Evolutionary conservation across 1,140 invertebrate species (phyloP).

Genomic region (Conopomorpha cramerella): DNA sequence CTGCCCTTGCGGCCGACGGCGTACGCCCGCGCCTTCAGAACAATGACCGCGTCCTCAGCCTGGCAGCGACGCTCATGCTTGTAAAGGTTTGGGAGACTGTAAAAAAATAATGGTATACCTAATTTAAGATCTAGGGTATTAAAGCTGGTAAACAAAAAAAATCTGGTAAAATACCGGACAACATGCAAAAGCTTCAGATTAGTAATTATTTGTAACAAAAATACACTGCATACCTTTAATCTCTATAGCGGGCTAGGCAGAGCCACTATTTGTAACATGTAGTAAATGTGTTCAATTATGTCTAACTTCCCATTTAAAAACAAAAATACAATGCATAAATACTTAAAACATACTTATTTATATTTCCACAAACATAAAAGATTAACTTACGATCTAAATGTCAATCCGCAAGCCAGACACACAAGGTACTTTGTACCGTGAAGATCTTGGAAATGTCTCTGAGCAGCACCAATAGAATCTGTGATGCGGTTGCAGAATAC

Average conservation of each 20-base stretch:
- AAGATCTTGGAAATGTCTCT: constrained; percentile 35
- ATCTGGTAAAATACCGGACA: too few species aligned
- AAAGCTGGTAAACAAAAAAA: constrained; percentile 7
- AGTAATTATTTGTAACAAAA: neutral
- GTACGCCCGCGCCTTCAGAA: constrained; percentile 24
- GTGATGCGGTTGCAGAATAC: constrained; percentile 14
- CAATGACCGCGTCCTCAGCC: constrained; percentile 17
- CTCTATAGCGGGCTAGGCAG: neutral
- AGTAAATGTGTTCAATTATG: too few species aligned
- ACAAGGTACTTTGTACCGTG: constrained; percentile 36
- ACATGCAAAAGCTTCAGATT: too few species aligned
- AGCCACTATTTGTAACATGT: too few species aligned
- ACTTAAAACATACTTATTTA: neutral
- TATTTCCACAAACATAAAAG: neutral
- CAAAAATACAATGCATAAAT: too few species aligned
- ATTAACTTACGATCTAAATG: constrained; percentile 28
- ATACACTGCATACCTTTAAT: neutral
- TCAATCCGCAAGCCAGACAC: constrained; percentile 37
- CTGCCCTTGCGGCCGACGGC: constrained; percentile 25
- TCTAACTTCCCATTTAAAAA: too few species aligned
- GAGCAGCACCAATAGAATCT: constrained; percentile 17
- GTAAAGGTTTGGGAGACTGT: constrained; percentile 34
- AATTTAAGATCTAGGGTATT: neutral
- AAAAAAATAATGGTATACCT: neutral
- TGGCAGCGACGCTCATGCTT: constrained; percentile 41